These are phyloP conservation scores for Halcyon badia DNA, from an alignment of 2,797 vertebrate genomes.

Conservation along the genomic window DNA sequence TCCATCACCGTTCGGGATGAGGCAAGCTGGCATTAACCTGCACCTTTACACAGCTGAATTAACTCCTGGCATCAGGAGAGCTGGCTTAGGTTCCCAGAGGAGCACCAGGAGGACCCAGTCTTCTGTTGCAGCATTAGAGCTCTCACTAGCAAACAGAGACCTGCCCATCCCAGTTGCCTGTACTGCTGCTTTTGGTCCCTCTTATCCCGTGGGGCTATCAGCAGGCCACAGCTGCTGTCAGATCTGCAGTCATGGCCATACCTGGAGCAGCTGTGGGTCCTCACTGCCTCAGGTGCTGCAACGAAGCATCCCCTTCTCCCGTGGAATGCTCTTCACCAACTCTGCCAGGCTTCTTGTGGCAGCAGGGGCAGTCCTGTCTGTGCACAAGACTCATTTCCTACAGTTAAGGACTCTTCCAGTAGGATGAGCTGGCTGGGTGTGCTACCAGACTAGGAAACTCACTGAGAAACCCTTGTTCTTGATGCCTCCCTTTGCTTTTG, in stretches of 20 bases:
- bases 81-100: background rate
- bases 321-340: rapidly evolving
- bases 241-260: background rate
- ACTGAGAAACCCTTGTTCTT: background rate
- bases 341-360: background rate
- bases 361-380: background rate
- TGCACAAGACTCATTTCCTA: background rate
- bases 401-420: background rate
- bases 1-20: background rate
- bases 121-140: rapidly evolving
- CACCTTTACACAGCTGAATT: background rate
- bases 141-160: background rate
- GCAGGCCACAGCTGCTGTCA: background rate
- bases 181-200: background rate
- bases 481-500: background rate
- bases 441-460: background rate
- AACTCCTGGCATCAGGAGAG: background rate
- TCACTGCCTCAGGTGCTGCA: background rate
- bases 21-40: background rate
- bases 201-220: background rate
- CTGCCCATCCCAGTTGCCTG: rapidly evolving
- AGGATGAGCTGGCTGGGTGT: background rate
- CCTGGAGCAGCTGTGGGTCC: background rate
- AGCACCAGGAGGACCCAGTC: background rate
- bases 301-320: background rate